These are phyloP conservation scores for Notodonta ziczac DNA, from an alignment of 2,888 invertebrate species.

Conservation along the genomic window DNA sequence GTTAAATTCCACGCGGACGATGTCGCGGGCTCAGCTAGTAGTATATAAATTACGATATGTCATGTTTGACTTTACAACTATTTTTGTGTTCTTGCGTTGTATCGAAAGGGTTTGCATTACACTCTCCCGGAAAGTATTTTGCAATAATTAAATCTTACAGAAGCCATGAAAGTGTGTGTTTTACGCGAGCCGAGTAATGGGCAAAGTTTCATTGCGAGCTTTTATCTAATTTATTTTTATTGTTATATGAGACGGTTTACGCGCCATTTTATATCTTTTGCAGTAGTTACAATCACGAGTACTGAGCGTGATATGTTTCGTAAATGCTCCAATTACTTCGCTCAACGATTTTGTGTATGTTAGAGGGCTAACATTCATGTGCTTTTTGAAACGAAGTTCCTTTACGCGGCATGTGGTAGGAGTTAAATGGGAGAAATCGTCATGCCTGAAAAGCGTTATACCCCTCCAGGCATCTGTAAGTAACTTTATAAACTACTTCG, in stretches of 20 bases:
- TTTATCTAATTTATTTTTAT: conserved; percentile 83
- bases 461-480: too few relatives aligned
- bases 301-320: conserved; percentile 47
- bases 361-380: neutral
- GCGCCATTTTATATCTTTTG: conserved; percentile 68
- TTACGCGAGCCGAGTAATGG: conserved; percentile 70
- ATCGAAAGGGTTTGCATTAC: conserved; percentile 31
- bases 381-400: neutral
- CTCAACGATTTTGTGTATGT: neutral
- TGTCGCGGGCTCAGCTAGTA: too few relatives aligned
- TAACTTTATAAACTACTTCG: too few relatives aligned
- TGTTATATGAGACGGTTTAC: conserved; percentile 76
- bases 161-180: conserved; percentile 72
- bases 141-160: conserved; percentile 75
- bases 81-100: conserved; percentile 13
- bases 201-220: conserved; percentile 79
- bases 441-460: too few relatives aligned
- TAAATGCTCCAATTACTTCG: conserved; percentile 30
- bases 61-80: neutral
- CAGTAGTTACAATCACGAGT: conserved; percentile 62
- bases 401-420: too few relatives aligned
- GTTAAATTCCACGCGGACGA: too few relatives aligned
- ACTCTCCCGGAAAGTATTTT: conserved; percentile 53
- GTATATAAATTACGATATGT: neutral
- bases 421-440: too few relatives aligned